Conservation (phyloP, 2,113 vertebrate genomes). For the Phrynosoma blainvillii region DNA sequence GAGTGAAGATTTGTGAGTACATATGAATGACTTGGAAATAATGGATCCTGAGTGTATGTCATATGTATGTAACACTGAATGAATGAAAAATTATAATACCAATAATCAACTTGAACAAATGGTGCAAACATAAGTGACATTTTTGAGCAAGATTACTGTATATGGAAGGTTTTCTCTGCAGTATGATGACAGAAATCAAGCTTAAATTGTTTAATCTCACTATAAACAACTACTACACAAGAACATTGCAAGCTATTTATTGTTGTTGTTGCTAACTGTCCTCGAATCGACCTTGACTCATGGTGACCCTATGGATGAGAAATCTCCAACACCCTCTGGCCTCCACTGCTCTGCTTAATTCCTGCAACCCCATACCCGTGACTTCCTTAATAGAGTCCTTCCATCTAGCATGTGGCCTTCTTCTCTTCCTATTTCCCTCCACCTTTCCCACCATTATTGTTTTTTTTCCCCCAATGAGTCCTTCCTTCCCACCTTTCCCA, state of each 20-base stretch:
- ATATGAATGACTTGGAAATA: constrained; percentile 62
- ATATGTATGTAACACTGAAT: constrained; percentile 70
- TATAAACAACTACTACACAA: neutral
- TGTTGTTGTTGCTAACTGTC: no score
- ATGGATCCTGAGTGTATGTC: constrained; percentile 61
- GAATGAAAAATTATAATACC: constrained; percentile 42
- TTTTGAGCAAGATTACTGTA: constrained; percentile 4
- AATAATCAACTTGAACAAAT: constrained; percentile 27
- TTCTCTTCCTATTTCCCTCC: no score
- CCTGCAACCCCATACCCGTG: no score
- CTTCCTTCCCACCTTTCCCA: no score
- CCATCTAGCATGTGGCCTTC: no score
- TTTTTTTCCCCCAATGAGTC: no score
- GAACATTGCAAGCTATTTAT: neutral
- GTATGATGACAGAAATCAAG: neutral
- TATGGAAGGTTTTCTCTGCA: constrained; percentile 22
- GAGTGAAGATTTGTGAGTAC: neutral
- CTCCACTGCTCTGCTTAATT: no score
- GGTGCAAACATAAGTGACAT: neutral
- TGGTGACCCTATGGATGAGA: no score
- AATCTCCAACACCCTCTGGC: no score
- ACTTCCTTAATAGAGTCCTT: no score
- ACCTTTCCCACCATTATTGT: no score
- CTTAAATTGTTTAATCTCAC: constrained; percentile 5
- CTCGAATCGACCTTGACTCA: no score